Base-by-base conservation (phyloP, 2,888 invertebrate genomes). In the Xanthostigma xanthostigma region DNA sequence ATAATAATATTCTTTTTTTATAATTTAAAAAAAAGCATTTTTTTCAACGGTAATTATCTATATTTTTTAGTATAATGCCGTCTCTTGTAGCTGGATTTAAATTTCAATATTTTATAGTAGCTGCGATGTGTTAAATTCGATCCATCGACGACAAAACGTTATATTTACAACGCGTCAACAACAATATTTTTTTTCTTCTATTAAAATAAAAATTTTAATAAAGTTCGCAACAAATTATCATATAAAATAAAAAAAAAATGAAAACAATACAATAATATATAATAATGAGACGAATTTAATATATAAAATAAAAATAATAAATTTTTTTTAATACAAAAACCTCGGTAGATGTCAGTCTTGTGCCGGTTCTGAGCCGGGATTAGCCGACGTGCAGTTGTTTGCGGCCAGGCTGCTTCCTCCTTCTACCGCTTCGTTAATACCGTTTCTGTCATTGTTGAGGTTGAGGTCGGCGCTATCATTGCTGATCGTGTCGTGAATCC, bases 301-400 rank as follows among this genome's bases (percentile, higher is more conserved):
- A 27, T 27, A 6, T 27, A 27, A 27, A 27, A 27, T 27, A 27
- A 27, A 27, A 27, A 27, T 27, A 27, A 27, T 27, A 27, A 27
- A 6, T 27, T 27, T 27, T 3, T 27, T 27, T 27, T 27, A 27
- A 27, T 27, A 27, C 41, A 46, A 46, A 46, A 46, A 46, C 46
- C 40, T 40, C 33, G 58, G 57, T 63, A 59, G 61, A 58, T 63
- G 65, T 68, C 67, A 68, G 67, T 68, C 67, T 64, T 66, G 67
- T 55, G 63, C 62, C 59, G 61, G 63, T 56, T 67, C 67, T 51
- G 27, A 27, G 6, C 27, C 27, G 3, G 64, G 63, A 56, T 48
- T 50, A 9, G 65, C 66, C 54, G 66, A 67, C 63, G 65, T 65
- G 65, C 66, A 66, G 59, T 62, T 65, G 54, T 55, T 53, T 54